A percentile compares a stretch with the other conserved stretches of the same genome.
phyloP scores from a whole-genome alignment of 2,113 vertebrate species.

The Egretta garzetta region DNA sequence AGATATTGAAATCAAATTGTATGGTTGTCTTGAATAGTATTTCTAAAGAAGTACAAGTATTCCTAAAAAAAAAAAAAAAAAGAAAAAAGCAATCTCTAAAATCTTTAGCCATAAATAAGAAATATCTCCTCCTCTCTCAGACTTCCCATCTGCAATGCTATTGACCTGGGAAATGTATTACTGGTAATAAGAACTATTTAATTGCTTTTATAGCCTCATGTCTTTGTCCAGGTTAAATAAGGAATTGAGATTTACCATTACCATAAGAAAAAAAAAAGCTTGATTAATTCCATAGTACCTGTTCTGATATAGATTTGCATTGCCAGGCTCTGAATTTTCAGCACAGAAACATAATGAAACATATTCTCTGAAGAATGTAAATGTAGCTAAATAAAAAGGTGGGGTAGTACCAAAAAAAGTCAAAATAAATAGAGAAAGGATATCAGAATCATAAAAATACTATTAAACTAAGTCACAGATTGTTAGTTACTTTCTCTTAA shows the following conservation, averaged over 20 bases:
- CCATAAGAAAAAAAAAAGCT: not conserved
- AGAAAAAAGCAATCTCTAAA: not conserved
- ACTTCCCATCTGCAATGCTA: not conserved
- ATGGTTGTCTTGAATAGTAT: not conserved
- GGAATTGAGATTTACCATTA: not conserved
- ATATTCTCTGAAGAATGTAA: not conserved
- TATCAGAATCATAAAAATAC: not conserved
- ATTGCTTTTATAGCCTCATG: not conserved
- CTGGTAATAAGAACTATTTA: not conserved
- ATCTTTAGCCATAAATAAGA: not conserved
- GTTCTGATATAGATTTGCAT: not conserved
- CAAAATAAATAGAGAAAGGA: not conserved
- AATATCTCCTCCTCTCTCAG: not conserved
- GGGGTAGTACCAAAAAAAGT: not conserved
- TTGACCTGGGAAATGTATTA: not conserved
- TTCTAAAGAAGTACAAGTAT: not conserved
- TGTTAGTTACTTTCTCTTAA: not conserved
- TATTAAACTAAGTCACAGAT: not conserved
- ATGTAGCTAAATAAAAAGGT: not conserved
- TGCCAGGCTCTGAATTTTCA: not conserved
- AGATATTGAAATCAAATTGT: not conserved
- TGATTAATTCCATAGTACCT: not conserved
- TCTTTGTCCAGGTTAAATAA: not conserved
- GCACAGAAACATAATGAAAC: not conserved
- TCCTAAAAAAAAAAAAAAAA: not conserved